A percentile compares a stretch with the other conserved stretches of the same genome.
Evolutionary conservation across 1,140 invertebrate genomes (phyloP).

Genomic region (Eriocheir sinensis): DNA sequence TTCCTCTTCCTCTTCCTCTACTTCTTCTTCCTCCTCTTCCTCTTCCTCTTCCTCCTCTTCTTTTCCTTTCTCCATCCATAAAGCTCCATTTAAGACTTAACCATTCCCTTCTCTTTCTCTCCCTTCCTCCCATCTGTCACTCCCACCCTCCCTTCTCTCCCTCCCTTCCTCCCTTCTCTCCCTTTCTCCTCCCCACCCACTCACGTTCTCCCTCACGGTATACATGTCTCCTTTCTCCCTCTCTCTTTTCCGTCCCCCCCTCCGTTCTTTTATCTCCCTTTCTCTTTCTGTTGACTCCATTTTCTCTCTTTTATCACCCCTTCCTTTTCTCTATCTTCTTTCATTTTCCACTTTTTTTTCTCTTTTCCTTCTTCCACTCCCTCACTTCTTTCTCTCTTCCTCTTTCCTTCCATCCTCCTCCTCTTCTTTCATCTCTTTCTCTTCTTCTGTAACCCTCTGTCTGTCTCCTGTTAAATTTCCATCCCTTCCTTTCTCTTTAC

Average conservation of each 20-base stretch:
- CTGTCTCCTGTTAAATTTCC: no score
- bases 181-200: background rate
- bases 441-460: background rate
- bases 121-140: background rate
- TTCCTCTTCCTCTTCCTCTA: background rate
- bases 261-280: no score
- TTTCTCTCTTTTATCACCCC: no score
- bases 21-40: background rate
- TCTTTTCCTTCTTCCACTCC: no score
- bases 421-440: background rate
- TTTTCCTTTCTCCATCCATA: no score
- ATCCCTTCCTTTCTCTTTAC: background rate
- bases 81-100: no score
- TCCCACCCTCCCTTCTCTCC: background rate
- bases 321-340: no score
- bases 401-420: background rate
- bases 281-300: no score
- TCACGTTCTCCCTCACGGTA: background rate
- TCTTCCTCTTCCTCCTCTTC: background rate
- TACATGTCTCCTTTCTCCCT: no score
- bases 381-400: no score
- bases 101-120: background rate
- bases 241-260: no score
- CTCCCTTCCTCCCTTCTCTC: background rate
- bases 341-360: no score